Conservation (phyloP, 2,113 vertebrate species). For the rabbit (Oryctolagus cuniculus) region mOryCun1.1 NC_091434.1:112868501-112869000, state of each 20-base stretch:
- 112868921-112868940: background rate
- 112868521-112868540: no score
- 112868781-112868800: background rate
- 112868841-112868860: background rate
- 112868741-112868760: background rate
- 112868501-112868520: no score
- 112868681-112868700: background rate
- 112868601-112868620: no score
- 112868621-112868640: no score
- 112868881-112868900: background rate
- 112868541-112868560: no score
- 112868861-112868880: background rate
- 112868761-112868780: background rate
- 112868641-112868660: background rate
- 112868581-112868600: no score
- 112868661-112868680: slow-evolving; percentile 36
- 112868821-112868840: background rate
- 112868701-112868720: background rate
- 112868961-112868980: background rate
- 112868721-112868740: background rate
- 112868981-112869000: background rate
- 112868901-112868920: background rate
- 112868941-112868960: background rate
- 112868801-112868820: background rate
- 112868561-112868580: no score